phyloP scores from a whole-genome alignment of 2,888 invertebrate species.

The Rosalia funebris region DNA sequence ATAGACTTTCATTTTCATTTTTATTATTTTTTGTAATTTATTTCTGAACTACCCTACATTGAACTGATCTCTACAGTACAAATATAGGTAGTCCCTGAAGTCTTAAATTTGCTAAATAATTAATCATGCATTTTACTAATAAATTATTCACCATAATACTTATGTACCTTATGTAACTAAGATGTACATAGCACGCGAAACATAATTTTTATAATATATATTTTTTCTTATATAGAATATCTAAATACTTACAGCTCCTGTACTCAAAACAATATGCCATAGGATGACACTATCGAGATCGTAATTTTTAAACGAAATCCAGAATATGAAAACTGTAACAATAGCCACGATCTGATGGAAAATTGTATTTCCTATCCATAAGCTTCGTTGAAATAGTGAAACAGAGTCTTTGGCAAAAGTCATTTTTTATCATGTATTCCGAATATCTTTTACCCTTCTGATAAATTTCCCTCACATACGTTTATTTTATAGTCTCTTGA shows the following conservation, averaged over 20 bases:
- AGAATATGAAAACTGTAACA: constrained; percentile 48
- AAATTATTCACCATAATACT: too few species aligned
- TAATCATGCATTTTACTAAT: too few species aligned
- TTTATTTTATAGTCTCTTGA: not conserved
- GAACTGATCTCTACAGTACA: too few species aligned
- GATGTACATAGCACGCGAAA: too few species aligned
- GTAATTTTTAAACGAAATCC: constrained; percentile 47
- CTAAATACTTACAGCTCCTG: constrained; percentile 53
- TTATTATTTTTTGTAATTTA: too few species aligned
- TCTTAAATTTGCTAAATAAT: too few species aligned
- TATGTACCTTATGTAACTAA: too few species aligned
- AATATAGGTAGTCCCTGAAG: too few species aligned
- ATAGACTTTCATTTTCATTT: too few species aligned
- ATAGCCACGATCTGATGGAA: constrained; percentile 51
- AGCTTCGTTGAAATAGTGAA: constrained; percentile 30
- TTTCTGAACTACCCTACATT: too few species aligned
- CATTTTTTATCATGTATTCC: not conserved
- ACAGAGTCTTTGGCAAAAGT: constrained; percentile 24
- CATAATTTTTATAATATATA: too few species aligned
- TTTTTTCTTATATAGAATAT: not conserved
- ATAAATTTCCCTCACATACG: not conserved
- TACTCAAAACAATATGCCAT: constrained; percentile 52
- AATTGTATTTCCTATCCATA: constrained; percentile 47
- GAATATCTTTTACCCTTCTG: not conserved
- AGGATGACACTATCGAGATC: constrained; percentile 35